These are phyloP conservation scores for Momotus momota DNA, from an alignment of 2,797 vertebrate genomes.

Conservation along the genomic window DNA sequence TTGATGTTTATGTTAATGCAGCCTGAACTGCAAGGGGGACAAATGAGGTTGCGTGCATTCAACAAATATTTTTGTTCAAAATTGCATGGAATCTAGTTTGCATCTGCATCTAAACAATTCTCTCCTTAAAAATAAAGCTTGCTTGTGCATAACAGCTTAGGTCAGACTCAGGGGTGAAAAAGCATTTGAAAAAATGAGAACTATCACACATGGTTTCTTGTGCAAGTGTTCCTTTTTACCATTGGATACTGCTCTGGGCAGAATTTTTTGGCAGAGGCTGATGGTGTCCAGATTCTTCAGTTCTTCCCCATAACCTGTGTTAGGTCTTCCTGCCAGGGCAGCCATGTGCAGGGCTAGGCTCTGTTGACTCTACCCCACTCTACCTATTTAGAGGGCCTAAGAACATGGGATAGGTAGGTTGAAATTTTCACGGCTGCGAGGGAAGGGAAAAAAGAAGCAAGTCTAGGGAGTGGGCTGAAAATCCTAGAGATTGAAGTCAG, in stretches of 20 bases:
- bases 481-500: background rate
- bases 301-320: background rate
- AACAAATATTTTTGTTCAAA: background rate
- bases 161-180: background rate
- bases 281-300: background rate
- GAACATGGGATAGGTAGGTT: background rate
- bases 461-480: background rate
- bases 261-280: background rate
- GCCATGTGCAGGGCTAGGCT: background rate
- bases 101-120: background rate
- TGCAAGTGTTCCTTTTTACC: background rate
- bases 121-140: background rate
- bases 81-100: background rate
- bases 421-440: background rate
- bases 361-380: background rate
- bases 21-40: background rate
- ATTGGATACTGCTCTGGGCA: background rate
- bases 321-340: background rate
- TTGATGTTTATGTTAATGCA: background rate
- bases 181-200: background rate
- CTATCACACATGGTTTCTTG: background rate
- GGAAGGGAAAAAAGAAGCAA: background rate
- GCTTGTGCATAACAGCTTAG: background rate
- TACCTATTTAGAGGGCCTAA: fast-evolving
- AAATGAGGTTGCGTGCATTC: background rate